These are phyloP conservation scores for Axinella damicornis DNA, from an alignment of 37 sponge, comb jelly and placozoan genomes.

Conservation along the genomic window DNA sequence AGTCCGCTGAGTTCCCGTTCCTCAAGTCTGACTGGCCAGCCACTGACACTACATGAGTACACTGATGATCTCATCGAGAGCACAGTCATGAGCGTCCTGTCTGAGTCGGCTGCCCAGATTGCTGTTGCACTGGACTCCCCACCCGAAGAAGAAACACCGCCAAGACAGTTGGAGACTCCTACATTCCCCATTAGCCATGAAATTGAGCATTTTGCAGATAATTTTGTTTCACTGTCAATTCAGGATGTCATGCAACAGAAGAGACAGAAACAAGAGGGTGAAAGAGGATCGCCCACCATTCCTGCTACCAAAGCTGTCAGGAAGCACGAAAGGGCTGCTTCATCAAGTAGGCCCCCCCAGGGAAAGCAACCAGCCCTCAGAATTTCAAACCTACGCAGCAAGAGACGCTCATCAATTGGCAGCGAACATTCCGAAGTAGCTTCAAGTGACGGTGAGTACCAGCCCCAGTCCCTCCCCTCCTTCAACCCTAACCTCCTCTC, in stretches of 20 bases:
- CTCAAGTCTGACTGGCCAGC: constrained; percentile 65
- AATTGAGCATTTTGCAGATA: not conserved
- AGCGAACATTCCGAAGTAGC: constrained; percentile 3
- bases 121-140: not conserved
- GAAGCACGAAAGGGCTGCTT: too few species aligned
- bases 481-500: constrained; percentile 2
- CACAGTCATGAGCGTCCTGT: constrained; percentile 16
- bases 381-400: not conserved
- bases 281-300: too few species aligned
- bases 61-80: constrained; percentile 49
- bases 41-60: constrained; percentile 32
- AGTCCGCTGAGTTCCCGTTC: constrained; percentile 41
- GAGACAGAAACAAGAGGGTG: too few species aligned
- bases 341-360: too few species aligned
- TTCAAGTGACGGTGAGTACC: not conserved
- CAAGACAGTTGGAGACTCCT: too few species aligned
- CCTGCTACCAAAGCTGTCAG: too few species aligned
- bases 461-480: not conserved
- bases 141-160: not conserved
- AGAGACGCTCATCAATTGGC: not conserved
- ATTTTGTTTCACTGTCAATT: not conserved
- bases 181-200: not conserved
- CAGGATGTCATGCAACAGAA: not conserved
- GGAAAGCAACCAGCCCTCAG: too few species aligned
- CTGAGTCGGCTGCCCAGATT: not conserved